phyloP scores from a whole-genome alignment of 2,888 invertebrate genomes.

The Cynaeus angustus region DNA sequence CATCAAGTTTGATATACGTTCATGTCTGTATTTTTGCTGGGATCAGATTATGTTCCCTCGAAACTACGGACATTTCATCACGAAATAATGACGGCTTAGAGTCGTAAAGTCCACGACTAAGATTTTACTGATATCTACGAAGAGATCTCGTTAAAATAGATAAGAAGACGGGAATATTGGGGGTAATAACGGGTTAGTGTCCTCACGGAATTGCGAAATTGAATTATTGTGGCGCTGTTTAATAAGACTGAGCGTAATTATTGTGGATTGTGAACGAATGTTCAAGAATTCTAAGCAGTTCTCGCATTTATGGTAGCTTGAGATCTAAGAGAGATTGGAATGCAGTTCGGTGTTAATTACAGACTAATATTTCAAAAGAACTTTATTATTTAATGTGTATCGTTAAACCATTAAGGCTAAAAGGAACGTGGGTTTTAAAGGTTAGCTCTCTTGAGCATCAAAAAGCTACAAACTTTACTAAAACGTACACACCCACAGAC shows the following conservation, averaged over 20 bases:
- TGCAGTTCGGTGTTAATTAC: constrained; percentile 1
- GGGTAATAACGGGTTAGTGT: background rate
- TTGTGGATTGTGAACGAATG: background rate
- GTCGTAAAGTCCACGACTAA: constrained; percentile 2
- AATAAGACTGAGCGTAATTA: background rate
- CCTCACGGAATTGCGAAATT: background rate
- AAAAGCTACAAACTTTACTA: too few relatives aligned
- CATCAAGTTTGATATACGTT: background rate
- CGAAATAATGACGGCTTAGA: background rate
- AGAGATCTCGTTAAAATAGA: constrained; percentile 6
- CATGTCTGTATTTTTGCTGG: background rate
- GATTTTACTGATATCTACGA: background rate
- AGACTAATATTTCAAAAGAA: too few relatives aligned
- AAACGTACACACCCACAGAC: too few relatives aligned
- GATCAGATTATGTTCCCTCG: background rate
- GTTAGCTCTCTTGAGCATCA: too few relatives aligned
- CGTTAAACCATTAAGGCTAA: too few relatives aligned
- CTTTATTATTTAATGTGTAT: too few relatives aligned
- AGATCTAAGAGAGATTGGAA: background rate
- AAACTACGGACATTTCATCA: constrained; percentile 3
- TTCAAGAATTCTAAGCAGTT: too few relatives aligned
- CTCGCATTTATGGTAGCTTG: too few relatives aligned
- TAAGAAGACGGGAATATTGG: background rate
- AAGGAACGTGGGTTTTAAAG: too few relatives aligned
- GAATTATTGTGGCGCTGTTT: background rate